These are phyloP conservation scores for Catajapyx aquilonaris DNA, from an alignment of 1,140 invertebrate species.

Conservation along the genomic window DNA sequence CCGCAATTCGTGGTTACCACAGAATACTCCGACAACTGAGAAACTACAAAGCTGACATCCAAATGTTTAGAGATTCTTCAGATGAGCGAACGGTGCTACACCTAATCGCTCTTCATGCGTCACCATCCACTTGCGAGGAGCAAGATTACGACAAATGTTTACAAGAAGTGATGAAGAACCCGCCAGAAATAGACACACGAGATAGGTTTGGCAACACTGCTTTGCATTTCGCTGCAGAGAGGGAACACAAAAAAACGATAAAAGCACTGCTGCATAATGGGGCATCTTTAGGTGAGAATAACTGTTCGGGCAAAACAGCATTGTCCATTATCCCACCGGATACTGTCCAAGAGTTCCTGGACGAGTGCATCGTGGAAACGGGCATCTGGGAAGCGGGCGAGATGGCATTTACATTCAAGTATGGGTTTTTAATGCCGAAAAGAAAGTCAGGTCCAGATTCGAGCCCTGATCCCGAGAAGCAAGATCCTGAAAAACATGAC, in stretches of 20 bases:
- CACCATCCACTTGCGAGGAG: constrained; percentile 20
- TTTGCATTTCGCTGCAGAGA: constrained; percentile 57
- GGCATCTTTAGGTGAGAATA: constrained; percentile 43
- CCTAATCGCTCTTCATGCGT: too few species aligned
- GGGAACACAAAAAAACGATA: constrained; percentile 33
- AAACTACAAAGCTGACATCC: constrained; percentile 23
- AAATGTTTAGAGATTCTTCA: constrained; percentile 22
- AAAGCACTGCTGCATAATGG: constrained; percentile 36
- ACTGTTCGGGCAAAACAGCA: constrained; percentile 39
- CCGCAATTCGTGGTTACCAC: constrained; percentile 33
- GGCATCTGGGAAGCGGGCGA: constrained; percentile 32
- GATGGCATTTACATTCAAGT: background rate
- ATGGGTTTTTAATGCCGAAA: background rate
- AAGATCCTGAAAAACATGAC: constrained; percentile 8
- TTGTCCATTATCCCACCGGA: constrained; percentile 40
- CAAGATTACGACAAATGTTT: constrained; percentile 12
- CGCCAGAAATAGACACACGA: constrained; percentile 22
- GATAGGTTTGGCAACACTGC: constrained; percentile 53
- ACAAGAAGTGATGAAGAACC: too few species aligned
- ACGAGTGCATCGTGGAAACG: constrained; percentile 41
- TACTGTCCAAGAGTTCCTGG: constrained; percentile 40
- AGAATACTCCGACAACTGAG: constrained; percentile 35
- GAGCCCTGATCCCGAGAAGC: constrained; percentile 1
- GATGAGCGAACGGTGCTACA: constrained; percentile 24
- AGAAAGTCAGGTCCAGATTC: background rate